Conservation (phyloP, 2,797 vertebrate genomes). For the Anguilla marmorata region DNA sequence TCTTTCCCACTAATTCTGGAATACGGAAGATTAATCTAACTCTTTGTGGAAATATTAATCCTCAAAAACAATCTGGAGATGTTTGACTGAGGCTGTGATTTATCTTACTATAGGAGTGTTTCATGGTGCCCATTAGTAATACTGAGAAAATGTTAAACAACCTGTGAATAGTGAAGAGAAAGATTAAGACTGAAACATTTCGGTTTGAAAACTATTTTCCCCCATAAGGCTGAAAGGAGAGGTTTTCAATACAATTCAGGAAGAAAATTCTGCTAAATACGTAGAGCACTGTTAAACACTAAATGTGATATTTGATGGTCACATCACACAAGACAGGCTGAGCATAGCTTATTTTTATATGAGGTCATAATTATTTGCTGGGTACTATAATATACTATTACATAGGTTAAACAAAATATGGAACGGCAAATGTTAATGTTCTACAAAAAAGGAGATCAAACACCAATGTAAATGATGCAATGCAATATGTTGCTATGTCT, state of each 20-base stretch:
- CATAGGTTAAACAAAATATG: neutral
- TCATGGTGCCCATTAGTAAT: conserved; percentile 23
- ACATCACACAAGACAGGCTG: neutral
- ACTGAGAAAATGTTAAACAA: conserved; percentile 14
- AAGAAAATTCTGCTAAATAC: conserved; percentile 13
- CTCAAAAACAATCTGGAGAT: conserved; percentile 20
- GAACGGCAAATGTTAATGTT: neutral
- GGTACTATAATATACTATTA: too few species aligned
- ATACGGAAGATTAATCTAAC: conserved; percentile 9
- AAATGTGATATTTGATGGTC: neutral
- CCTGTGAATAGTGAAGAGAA: conserved; percentile 11
- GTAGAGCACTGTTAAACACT: neutral
- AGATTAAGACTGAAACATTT: neutral
- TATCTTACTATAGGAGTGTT: neutral
- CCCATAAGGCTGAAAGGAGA: neutral
- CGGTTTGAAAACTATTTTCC: conserved; percentile 1
- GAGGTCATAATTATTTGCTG: neutral
- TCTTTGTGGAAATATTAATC: conserved; percentile 23
- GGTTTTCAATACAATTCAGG: neutral
- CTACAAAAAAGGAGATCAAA: neutral
- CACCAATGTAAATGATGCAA: neutral
- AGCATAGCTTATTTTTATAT: neutral
- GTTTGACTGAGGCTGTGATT: conserved; percentile 15
- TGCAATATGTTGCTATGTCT: neutral
- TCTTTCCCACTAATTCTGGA: neutral